A percentile compares a stretch with the other conserved stretches of the same genome.
Conservation (phyloP, 2,888 invertebrate genomes). For the Leptinotarsa tumamoca region DNA sequence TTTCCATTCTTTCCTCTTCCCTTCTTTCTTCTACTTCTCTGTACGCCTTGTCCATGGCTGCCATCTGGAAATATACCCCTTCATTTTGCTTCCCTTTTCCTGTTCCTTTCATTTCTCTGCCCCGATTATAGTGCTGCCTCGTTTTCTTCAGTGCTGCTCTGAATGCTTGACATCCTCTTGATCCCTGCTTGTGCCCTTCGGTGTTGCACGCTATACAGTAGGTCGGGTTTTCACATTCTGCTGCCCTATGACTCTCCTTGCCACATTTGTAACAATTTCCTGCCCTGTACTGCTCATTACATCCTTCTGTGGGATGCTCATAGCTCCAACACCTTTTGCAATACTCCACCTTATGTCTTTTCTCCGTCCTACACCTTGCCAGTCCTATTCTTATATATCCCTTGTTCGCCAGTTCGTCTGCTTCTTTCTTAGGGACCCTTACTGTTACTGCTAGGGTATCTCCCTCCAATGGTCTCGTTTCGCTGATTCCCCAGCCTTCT, state of each 20-base stretch:
- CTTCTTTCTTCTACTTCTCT: too few relatives aligned
- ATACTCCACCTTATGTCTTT: background rate
- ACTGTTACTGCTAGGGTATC: conserved; percentile 13
- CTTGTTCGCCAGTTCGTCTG: background rate
- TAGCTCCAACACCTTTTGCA: too few relatives aligned
- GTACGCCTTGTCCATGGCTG: too few relatives aligned
- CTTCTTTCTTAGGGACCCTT: background rate
- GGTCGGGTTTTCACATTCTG: background rate
- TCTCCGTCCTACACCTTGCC: background rate
- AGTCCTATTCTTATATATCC: background rate
- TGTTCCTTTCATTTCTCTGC: too few relatives aligned
- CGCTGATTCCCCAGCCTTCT: background rate
- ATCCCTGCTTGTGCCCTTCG: background rate
- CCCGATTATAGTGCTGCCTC: too few relatives aligned
- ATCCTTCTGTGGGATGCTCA: too few relatives aligned
- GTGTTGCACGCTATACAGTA: background rate
- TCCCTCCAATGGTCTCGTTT: background rate
- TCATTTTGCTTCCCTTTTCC: too few relatives aligned
- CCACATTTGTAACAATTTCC: background rate
- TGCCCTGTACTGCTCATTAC: too few relatives aligned
- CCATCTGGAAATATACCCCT: too few relatives aligned
- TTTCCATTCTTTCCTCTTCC: too few relatives aligned
- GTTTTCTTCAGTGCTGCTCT: too few relatives aligned
- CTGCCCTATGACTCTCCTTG: background rate
- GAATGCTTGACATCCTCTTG: too few relatives aligned